A percentile compares a stretch with the other conserved stretches of the same genome.
Conservation (phyloP, 2,888 invertebrate genomes). For the Metopia argyrocephala region DNA sequence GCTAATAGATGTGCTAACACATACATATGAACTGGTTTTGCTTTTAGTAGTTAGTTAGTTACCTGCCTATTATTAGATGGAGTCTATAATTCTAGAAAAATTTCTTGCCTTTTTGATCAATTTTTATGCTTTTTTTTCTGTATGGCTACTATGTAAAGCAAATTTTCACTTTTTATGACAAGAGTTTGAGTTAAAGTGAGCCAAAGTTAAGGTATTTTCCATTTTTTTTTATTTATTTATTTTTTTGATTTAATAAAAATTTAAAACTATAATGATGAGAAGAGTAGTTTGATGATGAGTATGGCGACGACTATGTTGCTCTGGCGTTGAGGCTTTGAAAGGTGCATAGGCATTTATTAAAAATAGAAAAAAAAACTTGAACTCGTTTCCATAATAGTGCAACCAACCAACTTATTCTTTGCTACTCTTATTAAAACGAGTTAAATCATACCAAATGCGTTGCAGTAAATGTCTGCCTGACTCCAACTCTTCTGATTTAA, state of each 20-base stretch:
- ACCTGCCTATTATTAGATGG: conserved; percentile 53
- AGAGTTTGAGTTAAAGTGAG: not conserved
- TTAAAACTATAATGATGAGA: conserved; percentile 25
- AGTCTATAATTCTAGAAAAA: conserved; percentile 61
- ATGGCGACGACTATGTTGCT: conserved; percentile 6
- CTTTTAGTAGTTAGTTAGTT: not conserved
- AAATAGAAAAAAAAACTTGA: conserved; percentile 39
- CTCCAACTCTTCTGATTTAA: not conserved
- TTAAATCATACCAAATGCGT: conserved; percentile 59
- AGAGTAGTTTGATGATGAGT: conserved; percentile 26
- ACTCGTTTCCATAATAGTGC: conserved; percentile 65
- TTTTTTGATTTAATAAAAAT: conserved; percentile 28
- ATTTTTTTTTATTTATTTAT: not conserved
- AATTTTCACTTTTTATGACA: conserved; percentile 61
- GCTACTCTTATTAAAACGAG: conserved; percentile 36
- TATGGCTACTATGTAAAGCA: conserved; percentile 40
- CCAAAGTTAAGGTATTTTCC: not conserved
- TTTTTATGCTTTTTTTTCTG: not conserved
- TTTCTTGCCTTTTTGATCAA: conserved; percentile 41
- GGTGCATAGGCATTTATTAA: conserved; percentile 62
- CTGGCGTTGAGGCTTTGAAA: conserved; percentile 40
- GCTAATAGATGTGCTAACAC: no score
- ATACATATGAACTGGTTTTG: conserved; percentile 47
- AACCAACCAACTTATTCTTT: conserved; percentile 45
- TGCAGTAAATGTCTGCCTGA: not conserved